Evolutionary conservation across 2,113 vertebrate genomes (phyloP).

Genomic region (Heterocephalus glaber): DNA sequence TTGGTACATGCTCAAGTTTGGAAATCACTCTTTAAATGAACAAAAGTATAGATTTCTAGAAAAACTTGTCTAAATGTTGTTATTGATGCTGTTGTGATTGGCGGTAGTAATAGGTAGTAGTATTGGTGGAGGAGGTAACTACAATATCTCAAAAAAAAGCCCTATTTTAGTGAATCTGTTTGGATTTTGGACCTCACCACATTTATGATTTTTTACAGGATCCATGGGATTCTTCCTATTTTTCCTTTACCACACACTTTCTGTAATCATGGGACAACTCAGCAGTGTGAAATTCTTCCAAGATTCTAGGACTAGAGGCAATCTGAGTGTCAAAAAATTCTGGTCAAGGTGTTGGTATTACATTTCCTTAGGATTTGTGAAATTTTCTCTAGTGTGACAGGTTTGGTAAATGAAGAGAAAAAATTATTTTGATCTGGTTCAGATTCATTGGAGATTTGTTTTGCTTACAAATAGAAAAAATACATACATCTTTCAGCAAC

Average conservation of each 20-base stretch:
- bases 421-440: not conserved
- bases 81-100: not conserved
- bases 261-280: not conserved
- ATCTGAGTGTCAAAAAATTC: not conserved
- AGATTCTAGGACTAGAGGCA: not conserved
- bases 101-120: not conserved
- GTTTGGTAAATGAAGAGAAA: not conserved
- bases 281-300: not conserved
- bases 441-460: not conserved
- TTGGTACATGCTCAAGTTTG: not conserved
- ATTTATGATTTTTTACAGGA: not conserved
- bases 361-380: not conserved
- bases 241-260: not conserved
- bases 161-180: not conserved
- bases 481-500: not conserved
- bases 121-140: not conserved
- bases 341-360: not conserved
- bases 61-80: not conserved
- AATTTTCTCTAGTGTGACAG: not conserved
- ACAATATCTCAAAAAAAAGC: not conserved
- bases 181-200: not conserved
- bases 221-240: not conserved
- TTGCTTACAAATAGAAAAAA: not conserved
- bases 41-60: not conserved
- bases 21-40: not conserved